These are phyloP conservation scores for Papilio dardanus DNA, from an alignment of 1,140 invertebrate genomes.

Conservation along the genomic window DNA sequence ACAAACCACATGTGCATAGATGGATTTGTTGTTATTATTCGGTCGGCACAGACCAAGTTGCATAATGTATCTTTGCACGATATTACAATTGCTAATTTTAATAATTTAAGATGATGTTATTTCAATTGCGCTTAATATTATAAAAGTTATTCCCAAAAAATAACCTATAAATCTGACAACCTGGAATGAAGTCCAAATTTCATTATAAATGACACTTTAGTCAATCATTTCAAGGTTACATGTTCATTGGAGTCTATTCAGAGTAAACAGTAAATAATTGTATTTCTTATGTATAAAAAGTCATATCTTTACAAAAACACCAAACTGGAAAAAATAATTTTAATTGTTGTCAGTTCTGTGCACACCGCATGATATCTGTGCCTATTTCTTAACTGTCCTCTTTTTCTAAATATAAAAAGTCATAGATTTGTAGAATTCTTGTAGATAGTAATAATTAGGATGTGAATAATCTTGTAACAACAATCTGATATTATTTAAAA, in stretches of 20 bases:
- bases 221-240: constrained; percentile 69
- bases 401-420: neutral
- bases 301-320: neutral
- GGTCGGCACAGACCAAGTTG: constrained; percentile 59
- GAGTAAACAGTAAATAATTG: neutral
- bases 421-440: neutral
- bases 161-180: constrained; percentile 79
- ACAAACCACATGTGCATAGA: constrained; percentile 77
- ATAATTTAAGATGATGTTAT: constrained; percentile 40
- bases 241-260: constrained; percentile 47
- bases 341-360: neutral
- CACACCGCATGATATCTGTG: constrained; percentile 15
- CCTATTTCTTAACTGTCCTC: neutral
- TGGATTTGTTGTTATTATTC: constrained; percentile 76
- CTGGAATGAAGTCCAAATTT: constrained; percentile 71
- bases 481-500: neutral
- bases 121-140: constrained; percentile 40
- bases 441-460: neutral
- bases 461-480: neutral
- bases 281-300: neutral
- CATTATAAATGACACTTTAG: constrained; percentile 63
- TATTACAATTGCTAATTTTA: constrained; percentile 39
- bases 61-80: constrained; percentile 63
- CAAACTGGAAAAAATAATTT: neutral
- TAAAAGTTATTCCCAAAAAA: constrained; percentile 39